Evolutionary conservation across 2,888 invertebrate genomes (phyloP), one percentile per base, ranked within the genome.

Genomic region (Hermaeophaga mercurialis): DNA sequence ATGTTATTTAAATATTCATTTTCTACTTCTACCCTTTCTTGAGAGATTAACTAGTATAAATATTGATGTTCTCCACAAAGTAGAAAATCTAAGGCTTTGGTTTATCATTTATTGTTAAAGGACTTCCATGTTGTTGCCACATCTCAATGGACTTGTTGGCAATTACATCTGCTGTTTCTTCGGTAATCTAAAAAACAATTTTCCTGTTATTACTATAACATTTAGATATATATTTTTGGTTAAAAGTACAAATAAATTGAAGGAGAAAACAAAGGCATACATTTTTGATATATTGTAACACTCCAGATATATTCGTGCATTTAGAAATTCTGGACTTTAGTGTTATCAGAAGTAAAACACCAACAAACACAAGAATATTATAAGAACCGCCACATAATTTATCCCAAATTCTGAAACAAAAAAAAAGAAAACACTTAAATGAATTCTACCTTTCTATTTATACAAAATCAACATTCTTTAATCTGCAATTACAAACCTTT

Each of bases 351-450:
- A 90, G 79, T 67, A 88, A 87, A 12, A 91, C 83, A 38, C 89
- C 87, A 1, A 90, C 87, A 75, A 87, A 93, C 0, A 89, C 84
- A 39, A 94, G 80, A 68, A 94, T 89, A 78, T 89, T 90, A 31
- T 86, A 87, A 0, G 92, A 92, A 2, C 94, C 93, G 33, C 90
- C 91, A 71, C 90, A 87, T 24, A 94, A 80, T 79, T 93, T 93
- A 74, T 94, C 94, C 91, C 93, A 94, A 62, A 94, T 88, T 73
- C 92, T 92, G 66, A 69, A 81, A 80, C 18, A n/a, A n/a, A n/a
- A n/a, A n/a, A n/a, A n/a, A n/a, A n/a, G n/a, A n/a, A n/a, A n/a
- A n/a, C n/a, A n/a, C n/a, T n/a, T n/a, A n/a, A n/a, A n/a, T n/a
- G n/a, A n/a, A n/a, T n/a, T n/a, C n/a, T n/a, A n/a, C n/a, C n/a